Base-by-base conservation (phyloP, 35 echinoderm and acorn worm species). In the Apostichopus japonicus region DNA sequence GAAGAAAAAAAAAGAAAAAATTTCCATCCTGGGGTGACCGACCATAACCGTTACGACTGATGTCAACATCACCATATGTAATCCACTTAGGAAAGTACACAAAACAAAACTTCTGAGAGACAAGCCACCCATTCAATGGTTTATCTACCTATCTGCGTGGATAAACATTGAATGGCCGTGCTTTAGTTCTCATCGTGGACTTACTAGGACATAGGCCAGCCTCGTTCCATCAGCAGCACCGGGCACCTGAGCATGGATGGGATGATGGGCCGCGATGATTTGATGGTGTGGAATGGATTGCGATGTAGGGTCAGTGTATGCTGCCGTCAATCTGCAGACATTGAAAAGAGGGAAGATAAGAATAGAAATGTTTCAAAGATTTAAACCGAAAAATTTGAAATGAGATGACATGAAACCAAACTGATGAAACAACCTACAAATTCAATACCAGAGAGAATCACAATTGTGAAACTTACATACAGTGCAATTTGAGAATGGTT, bases 151-250 rank as follows among this genome's bases (percentile, higher is more conserved):
- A 1, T 75, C 4, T 21, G 22, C 0, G 57, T 0, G 13, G 57
- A 61, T 6, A 61, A 61, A 61, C 57, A 61, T 61, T 61, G 7
- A 61, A 8, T 61, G 57, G 57, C 21, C 77, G 33, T 8, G 8
- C 77, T 44, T 78, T 23, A 1, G 8, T 9, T 23, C 17, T 13
- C 17, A 44, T 10, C 19, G 53, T 15, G 8, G 78, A 97, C 97
- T 75, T 99, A 99, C 97, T 93, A 99, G 56, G 86, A 99, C 95
- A 71, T 99, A 99, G 14, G 97, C 91, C 53, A 99, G 44, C 86
- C 95, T 79, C 6, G 95, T 93, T n/a, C 92, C 95, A 73, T 96
- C 95, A 23, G 87, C 84, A 19, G 77, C 92, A 78, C 72, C 55
- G 5, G 95, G 97, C 90, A 99, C 87, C 92, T 99, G 97, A 55